Evolutionary conservation across 1,140 invertebrate genomes (phyloP).

Genomic region (Drosophila virilis): DNA sequence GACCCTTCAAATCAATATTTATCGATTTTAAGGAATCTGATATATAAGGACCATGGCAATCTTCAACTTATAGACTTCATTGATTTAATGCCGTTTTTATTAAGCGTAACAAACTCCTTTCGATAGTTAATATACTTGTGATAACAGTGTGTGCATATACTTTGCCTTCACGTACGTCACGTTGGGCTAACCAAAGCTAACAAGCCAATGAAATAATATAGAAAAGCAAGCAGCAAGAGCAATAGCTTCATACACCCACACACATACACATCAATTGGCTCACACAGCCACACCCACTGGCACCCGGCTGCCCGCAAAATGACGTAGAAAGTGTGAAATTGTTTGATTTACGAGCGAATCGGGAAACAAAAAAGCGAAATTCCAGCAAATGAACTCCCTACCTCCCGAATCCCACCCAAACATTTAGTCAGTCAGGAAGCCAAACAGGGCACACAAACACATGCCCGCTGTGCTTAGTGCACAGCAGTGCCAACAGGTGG

Average conservation of each 20-base stretch:
- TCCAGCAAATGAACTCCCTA: constrained; percentile 11
- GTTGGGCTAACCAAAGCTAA: constrained; percentile 59
- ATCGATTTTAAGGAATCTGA: too few species aligned
- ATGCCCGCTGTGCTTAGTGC: constrained; percentile 26
- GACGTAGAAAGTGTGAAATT: constrained; percentile 76
- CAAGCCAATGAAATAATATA: constrained; percentile 45
- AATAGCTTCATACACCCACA: constrained; percentile 37
- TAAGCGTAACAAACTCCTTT: not conserved
- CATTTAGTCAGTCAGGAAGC: constrained; percentile 49
- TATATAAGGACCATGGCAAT: too few species aligned
- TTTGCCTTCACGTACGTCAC: constrained; percentile 65
- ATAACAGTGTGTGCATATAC: not conserved
- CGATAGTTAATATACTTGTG: not conserved
- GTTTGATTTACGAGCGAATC: constrained; percentile 73
- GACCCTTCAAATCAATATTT: too few species aligned
- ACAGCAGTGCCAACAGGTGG: constrained; percentile 68
- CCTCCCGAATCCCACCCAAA: constrained; percentile 12
- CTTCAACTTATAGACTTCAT: too few species aligned
- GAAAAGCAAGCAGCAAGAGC: constrained; percentile 38
- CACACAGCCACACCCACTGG: constrained; percentile 35
- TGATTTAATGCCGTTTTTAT: not conserved
- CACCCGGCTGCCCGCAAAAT: constrained; percentile 56
- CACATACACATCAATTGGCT: constrained; percentile 2
- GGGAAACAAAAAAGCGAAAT: constrained; percentile 32
- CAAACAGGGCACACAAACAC: constrained; percentile 5